A percentile compares a stretch with the other conserved stretches of the same genome.
phyloP scores from a whole-genome alignment of 2,113 vertebrate genomes.

The Asarcornis scutulata region DNA sequence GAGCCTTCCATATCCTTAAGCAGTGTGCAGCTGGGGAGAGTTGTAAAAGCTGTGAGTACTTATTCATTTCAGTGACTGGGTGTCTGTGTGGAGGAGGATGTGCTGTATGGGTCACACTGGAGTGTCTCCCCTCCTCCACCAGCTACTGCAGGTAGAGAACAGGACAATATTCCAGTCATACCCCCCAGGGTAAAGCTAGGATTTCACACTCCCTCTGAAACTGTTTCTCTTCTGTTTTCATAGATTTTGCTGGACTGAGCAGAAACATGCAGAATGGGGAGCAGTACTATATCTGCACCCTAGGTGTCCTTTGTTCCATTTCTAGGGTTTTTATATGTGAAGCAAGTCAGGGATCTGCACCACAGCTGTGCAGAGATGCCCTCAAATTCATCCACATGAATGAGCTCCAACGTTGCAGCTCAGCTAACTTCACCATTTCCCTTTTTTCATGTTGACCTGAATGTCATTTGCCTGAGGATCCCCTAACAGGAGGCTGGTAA shows the following conservation, averaged over 20 bases:
- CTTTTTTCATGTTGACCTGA: neutral
- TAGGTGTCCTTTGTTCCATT: neutral
- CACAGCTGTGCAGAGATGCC: neutral
- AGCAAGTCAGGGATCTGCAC: neutral
- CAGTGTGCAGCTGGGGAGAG: rapidly evolving
- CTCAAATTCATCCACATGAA: neutral
- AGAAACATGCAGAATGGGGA: neutral
- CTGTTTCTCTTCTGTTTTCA: neutral
- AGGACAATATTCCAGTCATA: rapidly evolving
- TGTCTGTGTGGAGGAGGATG: neutral
- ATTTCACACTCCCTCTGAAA: neutral
- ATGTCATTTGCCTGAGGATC: neutral
- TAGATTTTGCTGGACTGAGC: neutral
- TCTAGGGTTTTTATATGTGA: neutral
- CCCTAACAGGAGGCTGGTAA: neutral
- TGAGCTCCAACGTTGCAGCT: neutral
- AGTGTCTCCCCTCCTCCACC: neutral
- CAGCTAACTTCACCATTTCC: neutral
- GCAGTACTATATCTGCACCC: neutral
- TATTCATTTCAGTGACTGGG: neutral
- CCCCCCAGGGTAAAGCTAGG: neutral
- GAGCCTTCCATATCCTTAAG: neutral
- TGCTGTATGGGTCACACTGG: neutral
- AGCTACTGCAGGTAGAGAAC: neutral
- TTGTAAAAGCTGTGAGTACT: neutral